Evolutionary conservation across 2,797 vertebrate genomes (phyloP).

Genomic region (Pseudochaenichthys georgianus): DNA sequence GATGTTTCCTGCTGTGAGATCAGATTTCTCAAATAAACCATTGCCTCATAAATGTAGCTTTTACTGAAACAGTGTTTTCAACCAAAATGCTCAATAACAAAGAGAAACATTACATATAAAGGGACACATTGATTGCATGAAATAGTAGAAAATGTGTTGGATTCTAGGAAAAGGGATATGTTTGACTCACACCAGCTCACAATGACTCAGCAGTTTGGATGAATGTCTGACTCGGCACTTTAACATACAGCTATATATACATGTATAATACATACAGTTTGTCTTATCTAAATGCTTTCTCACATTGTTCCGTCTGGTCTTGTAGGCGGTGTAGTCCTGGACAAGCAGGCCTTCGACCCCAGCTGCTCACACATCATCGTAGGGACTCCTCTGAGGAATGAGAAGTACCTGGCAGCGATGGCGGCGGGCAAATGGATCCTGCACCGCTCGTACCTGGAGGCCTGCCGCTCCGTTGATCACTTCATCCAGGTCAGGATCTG

Average conservation of each 20-base stretch:
- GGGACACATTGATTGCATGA: not conserved
- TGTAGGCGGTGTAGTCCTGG: conserved; percentile 91
- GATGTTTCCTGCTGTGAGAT: conserved; percentile 24
- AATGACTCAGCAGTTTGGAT: not conserved
- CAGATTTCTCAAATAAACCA: conserved; percentile 1
- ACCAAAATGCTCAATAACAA: not conserved
- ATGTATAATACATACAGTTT: not conserved
- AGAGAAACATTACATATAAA: not conserved
- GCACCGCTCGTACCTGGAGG: conserved; percentile 96
- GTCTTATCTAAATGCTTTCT: not conserved
- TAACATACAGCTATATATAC: not conserved
- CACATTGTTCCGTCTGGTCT: not conserved
- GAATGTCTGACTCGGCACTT: not conserved
- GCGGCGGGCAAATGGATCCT: conserved; percentile 98
- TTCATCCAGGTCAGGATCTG: conserved; percentile 88
- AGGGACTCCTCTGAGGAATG: conserved; percentile 95
- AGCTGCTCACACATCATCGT: conserved; percentile 97
- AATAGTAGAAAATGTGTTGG: not conserved
- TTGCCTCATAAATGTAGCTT: not conserved
- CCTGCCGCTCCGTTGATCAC: conserved; percentile 87
- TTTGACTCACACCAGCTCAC: not conserved
- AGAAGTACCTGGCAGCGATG: conserved; percentile 97
- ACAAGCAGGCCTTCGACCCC: conserved; percentile 96
- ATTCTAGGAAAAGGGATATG: not conserved
- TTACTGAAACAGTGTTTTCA: not conserved